A percentile compares a stretch with the other conserved stretches of the same genome.
phyloP scores from a whole-genome alignment of 2,888 invertebrate species.

The Uloborus plumipes region DNA sequence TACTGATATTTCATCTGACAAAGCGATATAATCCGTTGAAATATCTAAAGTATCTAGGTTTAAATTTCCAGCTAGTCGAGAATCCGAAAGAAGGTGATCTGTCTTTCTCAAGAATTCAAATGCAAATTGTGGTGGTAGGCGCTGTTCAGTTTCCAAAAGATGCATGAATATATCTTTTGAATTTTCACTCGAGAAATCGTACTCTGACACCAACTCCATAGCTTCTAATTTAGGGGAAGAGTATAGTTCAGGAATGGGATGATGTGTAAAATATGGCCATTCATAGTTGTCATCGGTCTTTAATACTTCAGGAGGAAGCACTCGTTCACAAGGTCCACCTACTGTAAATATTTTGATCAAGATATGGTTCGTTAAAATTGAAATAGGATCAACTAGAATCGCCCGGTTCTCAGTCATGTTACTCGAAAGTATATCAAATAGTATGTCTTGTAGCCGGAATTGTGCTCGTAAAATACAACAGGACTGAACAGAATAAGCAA shows the following conservation, averaged over 20 bases:
- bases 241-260: conserved; percentile 22
- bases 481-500: conserved; percentile 30
- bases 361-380: conserved; percentile 34
- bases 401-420: conserved; percentile 6
- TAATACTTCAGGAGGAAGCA: conserved; percentile 26
- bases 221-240: not conserved
- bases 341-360: conserved; percentile 30
- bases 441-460: conserved; percentile 11
- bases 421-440: conserved; percentile 23
- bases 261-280: conserved; percentile 36
- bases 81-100: not conserved
- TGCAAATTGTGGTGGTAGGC: not conserved
- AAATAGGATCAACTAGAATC: conserved; percentile 31
- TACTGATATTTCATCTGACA: conserved; percentile 27
- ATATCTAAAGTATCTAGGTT: conserved; percentile 5
- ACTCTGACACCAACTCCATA: no score
- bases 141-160: not conserved
- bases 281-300: conserved; percentile 11
- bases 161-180: conserved; percentile 17
- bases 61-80: not conserved
- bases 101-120: conserved; percentile 15
- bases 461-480: conserved; percentile 32
- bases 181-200: not conserved
- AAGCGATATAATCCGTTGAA: not conserved
- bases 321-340: conserved; percentile 33